A percentile compares a stretch with the other conserved stretches of the same genome.
Evolutionary conservation across 2,113 vertebrate genomes (phyloP).

Genomic region (Circaetus gallicus): DNA sequence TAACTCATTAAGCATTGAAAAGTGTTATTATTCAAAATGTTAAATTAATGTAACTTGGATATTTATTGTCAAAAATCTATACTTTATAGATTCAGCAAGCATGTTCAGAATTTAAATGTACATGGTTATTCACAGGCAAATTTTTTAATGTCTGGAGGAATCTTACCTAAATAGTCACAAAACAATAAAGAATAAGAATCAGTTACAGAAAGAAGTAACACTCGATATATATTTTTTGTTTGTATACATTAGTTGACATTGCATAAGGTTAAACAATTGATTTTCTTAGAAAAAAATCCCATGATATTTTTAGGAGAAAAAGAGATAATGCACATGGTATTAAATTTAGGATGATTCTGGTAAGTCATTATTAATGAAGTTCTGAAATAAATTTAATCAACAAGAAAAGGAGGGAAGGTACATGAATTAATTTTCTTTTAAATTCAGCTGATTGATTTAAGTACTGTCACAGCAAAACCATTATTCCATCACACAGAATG

Average conservation of each 20-base stretch:
- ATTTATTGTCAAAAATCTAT: neutral
- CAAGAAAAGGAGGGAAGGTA: neutral
- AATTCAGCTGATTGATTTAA: neutral
- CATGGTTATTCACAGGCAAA: neutral
- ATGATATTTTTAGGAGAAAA: neutral
- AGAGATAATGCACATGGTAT: neutral
- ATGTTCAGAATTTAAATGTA: neutral
- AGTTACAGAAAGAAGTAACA: neutral
- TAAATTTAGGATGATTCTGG: neutral
- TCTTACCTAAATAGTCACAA: neutral
- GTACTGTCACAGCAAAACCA: neutral
- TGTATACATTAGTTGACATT: neutral
- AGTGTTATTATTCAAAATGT: neutral
- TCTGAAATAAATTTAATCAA: conserved; percentile 1
- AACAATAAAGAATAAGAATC: neutral
- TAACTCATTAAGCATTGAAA: neutral
- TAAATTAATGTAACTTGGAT: neutral
- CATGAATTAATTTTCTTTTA: conserved; percentile 5
- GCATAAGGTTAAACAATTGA: neutral
- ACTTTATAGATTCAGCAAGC: neutral
- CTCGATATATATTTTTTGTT: neutral
- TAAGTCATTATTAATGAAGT: conserved; percentile 4
- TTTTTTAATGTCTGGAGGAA: neutral
- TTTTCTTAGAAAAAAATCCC: neutral
- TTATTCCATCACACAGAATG: neutral